These are phyloP conservation scores for Automeris io DNA, from an alignment of 2,888 invertebrate species.

Conservation along the genomic window DNA sequence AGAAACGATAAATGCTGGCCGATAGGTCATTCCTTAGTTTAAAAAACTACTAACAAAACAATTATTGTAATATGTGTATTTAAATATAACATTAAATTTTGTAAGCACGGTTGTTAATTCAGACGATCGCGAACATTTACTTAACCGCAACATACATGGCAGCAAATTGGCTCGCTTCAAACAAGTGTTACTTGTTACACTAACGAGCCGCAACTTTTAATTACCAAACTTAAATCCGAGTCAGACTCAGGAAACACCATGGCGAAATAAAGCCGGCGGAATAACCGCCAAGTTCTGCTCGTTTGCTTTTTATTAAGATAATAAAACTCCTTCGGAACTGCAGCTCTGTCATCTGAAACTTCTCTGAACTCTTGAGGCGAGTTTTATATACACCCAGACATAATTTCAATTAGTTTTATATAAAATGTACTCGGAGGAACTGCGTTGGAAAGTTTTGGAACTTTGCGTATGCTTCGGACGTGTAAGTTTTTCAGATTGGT, in stretches of 20 bases:
- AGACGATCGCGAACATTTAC: neutral
- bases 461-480: neutral
- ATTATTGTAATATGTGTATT: no score
- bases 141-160: constrained; percentile 19
- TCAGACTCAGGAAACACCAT: constrained; percentile 42
- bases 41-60: no score
- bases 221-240: constrained; percentile 55
- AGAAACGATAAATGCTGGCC: no score
- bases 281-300: constrained; percentile 28
- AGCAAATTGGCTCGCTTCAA: constrained; percentile 34
- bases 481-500: neutral
- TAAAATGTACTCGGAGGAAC: neutral
- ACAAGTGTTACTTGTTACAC: constrained; percentile 28
- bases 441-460: neutral
- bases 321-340: constrained; percentile 37
- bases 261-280: constrained; percentile 36
- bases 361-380: constrained; percentile 21
- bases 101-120: neutral
- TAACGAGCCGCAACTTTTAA: constrained; percentile 59
- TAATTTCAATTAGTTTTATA: constrained; percentile 45
- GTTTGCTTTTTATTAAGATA: constrained; percentile 42
- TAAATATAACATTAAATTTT: no score
- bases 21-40: no score
- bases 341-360: constrained; percentile 30
- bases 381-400: constrained; percentile 28